Evolutionary conservation across 2,113 vertebrate genomes (phyloP).

Genomic region (Stegostoma tigrinum): DNA sequence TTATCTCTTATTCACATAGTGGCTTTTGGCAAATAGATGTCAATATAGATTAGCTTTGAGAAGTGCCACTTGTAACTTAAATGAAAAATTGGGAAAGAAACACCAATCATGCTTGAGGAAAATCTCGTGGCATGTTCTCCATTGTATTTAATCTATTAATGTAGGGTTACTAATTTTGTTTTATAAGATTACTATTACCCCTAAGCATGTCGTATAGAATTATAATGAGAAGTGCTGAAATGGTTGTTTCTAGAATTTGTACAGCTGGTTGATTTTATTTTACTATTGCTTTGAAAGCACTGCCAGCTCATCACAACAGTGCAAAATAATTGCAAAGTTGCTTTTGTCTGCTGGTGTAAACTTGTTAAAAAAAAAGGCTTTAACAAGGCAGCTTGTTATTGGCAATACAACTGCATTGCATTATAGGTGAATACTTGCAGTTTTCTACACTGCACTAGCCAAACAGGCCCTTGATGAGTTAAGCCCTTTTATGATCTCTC

Average conservation of each 20-base stretch:
- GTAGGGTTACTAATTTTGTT: neutral
- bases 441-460: neutral
- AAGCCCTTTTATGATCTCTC: neutral
- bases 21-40: conserved; percentile 11
- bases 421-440: neutral
- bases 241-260: conserved; percentile 5
- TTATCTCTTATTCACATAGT: neutral
- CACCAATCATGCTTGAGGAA: neutral
- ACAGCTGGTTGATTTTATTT: neutral
- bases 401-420: neutral
- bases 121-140: neutral
- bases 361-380: neutral
- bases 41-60: neutral
- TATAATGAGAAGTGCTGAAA: conserved; percentile 18
- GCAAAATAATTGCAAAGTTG: conserved; percentile 8
- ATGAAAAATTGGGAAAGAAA: neutral
- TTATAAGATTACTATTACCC: conserved; percentile 13
- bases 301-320: neutral
- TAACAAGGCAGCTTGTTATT: neutral
- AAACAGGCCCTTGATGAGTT: neutral
- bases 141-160: conserved; percentile 12
- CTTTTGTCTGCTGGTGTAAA: neutral
- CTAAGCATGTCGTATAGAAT: conserved; percentile 8
- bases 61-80: neutral
- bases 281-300: neutral